Conservation (phyloP, 2,797 vertebrate species). For the Pelobates cultripes region DNA sequence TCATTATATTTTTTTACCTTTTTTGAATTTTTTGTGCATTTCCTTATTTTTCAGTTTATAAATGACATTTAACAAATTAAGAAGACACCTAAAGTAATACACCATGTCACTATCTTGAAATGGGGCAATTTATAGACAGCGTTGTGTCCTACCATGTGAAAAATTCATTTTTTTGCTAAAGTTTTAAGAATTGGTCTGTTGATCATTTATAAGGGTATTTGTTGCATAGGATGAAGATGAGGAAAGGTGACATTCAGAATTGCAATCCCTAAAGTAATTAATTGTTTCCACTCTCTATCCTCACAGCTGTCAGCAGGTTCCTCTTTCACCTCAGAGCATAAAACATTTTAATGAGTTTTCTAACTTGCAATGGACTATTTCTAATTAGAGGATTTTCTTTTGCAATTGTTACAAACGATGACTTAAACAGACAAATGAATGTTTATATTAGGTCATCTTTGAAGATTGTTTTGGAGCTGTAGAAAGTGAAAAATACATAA, state of each 20-base stretch:
- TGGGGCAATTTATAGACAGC: no score
- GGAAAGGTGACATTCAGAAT: slow-evolving; percentile 60
- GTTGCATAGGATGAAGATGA: slow-evolving; percentile 22
- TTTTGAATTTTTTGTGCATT: no score
- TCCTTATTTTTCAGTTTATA: no score
- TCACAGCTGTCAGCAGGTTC: slow-evolving; percentile 51
- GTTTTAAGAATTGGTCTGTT: no score
- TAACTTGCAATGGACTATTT: slow-evolving; percentile 74
- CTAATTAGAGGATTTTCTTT: slow-evolving; percentile 76
- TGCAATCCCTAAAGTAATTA: slow-evolving; percentile 70
- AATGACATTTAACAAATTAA: no score
- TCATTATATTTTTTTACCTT: no score
- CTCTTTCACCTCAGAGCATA: slow-evolving; percentile 61
- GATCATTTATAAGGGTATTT: neutral
- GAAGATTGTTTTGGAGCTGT: slow-evolving; percentile 17
- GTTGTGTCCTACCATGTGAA: no score
- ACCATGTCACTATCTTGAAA: no score
- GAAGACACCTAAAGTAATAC: no score
- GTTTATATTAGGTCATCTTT: slow-evolving; percentile 21
- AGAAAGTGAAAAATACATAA: slow-evolving; percentile 26
- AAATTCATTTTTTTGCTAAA: no score
- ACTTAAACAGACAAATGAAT: slow-evolving; percentile 66
- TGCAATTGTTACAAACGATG: slow-evolving; percentile 66
- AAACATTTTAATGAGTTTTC: slow-evolving; percentile 76
- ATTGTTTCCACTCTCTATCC: slow-evolving; percentile 55